phyloP scores from a whole-genome alignment of 1,140 invertebrate genomes.

The Zeugodacus cucurbitae region DNA sequence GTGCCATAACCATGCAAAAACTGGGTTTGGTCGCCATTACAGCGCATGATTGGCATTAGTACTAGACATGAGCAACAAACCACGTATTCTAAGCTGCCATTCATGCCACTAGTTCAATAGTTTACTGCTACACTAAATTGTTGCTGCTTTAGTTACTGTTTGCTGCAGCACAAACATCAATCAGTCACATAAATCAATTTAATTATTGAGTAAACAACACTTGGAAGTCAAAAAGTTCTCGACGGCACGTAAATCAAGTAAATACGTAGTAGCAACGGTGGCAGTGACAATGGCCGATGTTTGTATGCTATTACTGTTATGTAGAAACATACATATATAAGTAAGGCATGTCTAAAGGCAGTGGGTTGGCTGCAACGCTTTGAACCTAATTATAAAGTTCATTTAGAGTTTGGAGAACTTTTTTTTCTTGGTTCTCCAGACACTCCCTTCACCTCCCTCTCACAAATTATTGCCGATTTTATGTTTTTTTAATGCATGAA shows the following conservation, averaged over 20 bases:
- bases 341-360: not conserved
- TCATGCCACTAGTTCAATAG: not conserved
- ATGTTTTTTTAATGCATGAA: slow-evolving; percentile 31
- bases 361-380: not conserved
- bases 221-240: slow-evolving; percentile 9
- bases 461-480: not conserved
- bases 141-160: not conserved
- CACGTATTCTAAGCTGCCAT: not conserved
- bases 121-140: not conserved
- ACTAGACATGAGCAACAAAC: not conserved
- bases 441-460: not conserved
- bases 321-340: not conserved
- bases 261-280: not conserved
- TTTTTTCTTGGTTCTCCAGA: not conserved
- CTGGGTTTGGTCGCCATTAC: not conserved
- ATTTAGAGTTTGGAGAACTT: no score
- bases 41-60: not conserved
- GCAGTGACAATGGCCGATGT: slow-evolving; percentile 35
- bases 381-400: slow-evolving; percentile 17
- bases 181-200: slow-evolving; percentile 61
- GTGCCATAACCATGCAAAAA: not conserved
- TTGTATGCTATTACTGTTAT: not conserved
- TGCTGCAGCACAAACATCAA: not conserved
- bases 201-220: slow-evolving; percentile 62
- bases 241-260: not conserved